Conservation (phyloP, 2,888 invertebrate genomes). For the Drosophila phalerata region DNA sequence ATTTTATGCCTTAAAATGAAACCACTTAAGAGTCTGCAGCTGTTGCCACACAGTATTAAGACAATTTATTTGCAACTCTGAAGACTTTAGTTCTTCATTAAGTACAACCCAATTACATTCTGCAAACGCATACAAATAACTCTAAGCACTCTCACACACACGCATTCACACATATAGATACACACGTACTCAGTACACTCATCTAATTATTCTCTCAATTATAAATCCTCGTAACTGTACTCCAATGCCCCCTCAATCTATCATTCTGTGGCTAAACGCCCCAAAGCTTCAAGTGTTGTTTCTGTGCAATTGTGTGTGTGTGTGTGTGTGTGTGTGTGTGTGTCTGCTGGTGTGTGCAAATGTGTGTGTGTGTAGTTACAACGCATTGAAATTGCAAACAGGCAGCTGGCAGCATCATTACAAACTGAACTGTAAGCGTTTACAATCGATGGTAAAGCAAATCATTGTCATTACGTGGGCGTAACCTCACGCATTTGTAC, state of each 20-base stretch:
- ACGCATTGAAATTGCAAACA: slow-evolving; percentile 52
- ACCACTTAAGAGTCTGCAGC: slow-evolving; percentile 4
- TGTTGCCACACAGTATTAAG: slow-evolving; percentile 14
- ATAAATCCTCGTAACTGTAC: slow-evolving; percentile 52
- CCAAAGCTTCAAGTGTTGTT: slow-evolving; percentile 40
- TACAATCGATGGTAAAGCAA: slow-evolving; percentile 70
- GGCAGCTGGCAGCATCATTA: slow-evolving; percentile 44
- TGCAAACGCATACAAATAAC: slow-evolving; percentile 42
- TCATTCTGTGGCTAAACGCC: slow-evolving; percentile 48
- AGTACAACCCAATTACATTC: slow-evolving; percentile 55
- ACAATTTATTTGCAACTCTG: slow-evolving; percentile 44
- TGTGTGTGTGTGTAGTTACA: slow-evolving; percentile 31
- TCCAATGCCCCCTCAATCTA: slow-evolving; percentile 26
- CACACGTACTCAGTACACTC: slow-evolving; percentile 43
- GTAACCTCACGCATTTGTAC: slow-evolving; percentile 54
- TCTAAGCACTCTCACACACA: slow-evolving; percentile 13
- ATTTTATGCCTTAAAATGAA: neutral
- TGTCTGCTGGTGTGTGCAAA: slow-evolving; percentile 3
- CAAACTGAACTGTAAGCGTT: slow-evolving; percentile 63
- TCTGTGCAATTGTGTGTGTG: slow-evolving; percentile 8
- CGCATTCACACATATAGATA: neutral
- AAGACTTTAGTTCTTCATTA: slow-evolving; percentile 50
- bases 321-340: neutral
- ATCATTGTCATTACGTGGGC: slow-evolving; percentile 75
- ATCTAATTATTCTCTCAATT: slow-evolving; percentile 76